Base-by-base conservation (phyloP, 2,797 vertebrate species). In the Cuniculus paca region DNA sequence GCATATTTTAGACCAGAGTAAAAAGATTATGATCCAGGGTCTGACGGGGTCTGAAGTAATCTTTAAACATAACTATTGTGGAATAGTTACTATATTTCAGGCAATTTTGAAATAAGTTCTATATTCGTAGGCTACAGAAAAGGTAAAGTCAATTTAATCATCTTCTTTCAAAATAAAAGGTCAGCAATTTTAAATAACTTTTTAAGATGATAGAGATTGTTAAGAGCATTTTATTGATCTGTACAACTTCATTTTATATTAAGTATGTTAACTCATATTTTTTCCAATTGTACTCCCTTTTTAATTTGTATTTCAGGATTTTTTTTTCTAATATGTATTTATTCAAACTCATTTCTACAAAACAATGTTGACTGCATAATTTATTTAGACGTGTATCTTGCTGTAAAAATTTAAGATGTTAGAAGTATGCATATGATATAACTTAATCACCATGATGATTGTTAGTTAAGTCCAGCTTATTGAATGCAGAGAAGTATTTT, bases 331-430 rank as follows among this genome's bases (percentile, higher is more conserved):
- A 77, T n/a, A 77, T 86, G 60, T 83, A n/a, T n/a, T n/a, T 39
- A 85, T 61, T 95, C 39, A 89, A 83, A 63, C 34, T 82, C 31
- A 74, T 79, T 82, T 92, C 28, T 54, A 58, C 22, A 42, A 85
- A 87, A 82, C 16, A 72, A 17, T 22, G 56, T 24, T 14, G 16
- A 75, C 68, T 81, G 17, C 1, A 0, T 65, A 77, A 93, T 91
- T 91, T 74, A 92, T 65, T 94, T 94, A 74, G 50, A 13, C n/a
- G 54, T 83, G 11, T 16, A 77, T 81, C 42, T 87, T 63, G n/a
- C n/a, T n/a, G 61, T 0, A 90, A 54, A 54, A 74, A 58, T 3
- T 87, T 87, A 91, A 91, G 34, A 83, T 88, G 56, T 24, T 75
- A 72, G 48, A 85, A 65, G 34, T 52, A 2, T 65, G 20, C 50